Conservation (phyloP, 23 tunicate genomes). For the Styela plicata region DNA sequence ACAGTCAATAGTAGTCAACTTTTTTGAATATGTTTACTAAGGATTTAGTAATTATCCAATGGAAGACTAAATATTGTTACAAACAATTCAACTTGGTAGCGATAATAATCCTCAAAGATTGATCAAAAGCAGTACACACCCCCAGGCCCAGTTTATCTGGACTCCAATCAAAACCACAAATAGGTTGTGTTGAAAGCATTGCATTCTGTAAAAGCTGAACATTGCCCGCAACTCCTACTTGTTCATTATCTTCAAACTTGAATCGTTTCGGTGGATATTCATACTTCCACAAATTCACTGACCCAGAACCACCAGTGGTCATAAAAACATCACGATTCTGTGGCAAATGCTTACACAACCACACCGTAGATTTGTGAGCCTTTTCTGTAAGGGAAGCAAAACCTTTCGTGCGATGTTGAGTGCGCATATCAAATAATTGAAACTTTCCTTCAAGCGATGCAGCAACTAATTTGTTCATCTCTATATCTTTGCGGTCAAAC, state of each 20-base stretch:
- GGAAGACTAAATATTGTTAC: too few relatives aligned
- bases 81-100: slow-evolving; percentile 80
- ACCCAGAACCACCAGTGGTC: slow-evolving; percentile 98
- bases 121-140: slow-evolving; percentile 92
- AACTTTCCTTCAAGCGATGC: slow-evolving; percentile 86
- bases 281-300: slow-evolving; percentile 87
- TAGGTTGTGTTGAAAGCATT: slow-evolving; percentile 94
- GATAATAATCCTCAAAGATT: slow-evolving; percentile 77
- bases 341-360: slow-evolving; percentile 89
- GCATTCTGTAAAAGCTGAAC: slow-evolving; percentile 86
- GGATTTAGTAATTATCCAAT: too few relatives aligned
- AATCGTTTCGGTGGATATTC: slow-evolving; percentile 83
- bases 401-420: slow-evolving; percentile 81
- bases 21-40: too few relatives aligned
- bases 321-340: slow-evolving; percentile 95
- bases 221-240: slow-evolving; percentile 72
- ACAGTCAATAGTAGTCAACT: too few relatives aligned
- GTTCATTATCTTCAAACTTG: slow-evolving; percentile 66
- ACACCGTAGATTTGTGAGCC: slow-evolving; percentile 96
- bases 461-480: slow-evolving; percentile 92
- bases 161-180: slow-evolving; percentile 92
- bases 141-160: slow-evolving; percentile 95
- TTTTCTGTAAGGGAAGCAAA: slow-evolving; percentile 85
- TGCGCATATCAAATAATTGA: slow-evolving; percentile 77
- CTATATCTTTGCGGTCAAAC: slow-evolving; percentile 93